Evolutionary conservation across 1,140 invertebrate genomes (phyloP).

Genomic region (Ips nitidus): DNA sequence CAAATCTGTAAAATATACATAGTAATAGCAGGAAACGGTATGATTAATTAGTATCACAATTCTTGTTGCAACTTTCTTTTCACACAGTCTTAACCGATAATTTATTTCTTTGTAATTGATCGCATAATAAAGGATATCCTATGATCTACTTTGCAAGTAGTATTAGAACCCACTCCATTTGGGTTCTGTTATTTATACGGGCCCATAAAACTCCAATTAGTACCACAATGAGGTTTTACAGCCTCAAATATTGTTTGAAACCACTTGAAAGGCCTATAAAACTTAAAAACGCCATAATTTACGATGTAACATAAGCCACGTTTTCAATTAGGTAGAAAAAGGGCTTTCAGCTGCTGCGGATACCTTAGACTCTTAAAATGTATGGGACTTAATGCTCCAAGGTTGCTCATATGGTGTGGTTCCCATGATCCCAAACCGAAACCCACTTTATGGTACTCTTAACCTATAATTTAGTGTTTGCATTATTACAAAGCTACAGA

Average conservation of each 20-base stretch:
- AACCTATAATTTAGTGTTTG: no score
- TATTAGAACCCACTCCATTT: background rate
- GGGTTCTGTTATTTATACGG: background rate
- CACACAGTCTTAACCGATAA: background rate
- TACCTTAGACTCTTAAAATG: background rate
- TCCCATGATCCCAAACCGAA: no score
- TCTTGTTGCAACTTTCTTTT: background rate
- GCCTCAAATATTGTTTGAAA: background rate
- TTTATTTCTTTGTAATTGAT: background rate
- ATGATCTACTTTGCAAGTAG: background rate
- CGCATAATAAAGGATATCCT: background rate
- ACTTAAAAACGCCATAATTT: background rate
- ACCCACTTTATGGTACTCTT: no score
- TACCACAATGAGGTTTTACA: background rate
- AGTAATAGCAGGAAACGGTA: background rate
- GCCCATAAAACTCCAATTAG: background rate
- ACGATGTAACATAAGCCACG: no score
- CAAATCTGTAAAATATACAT: background rate
- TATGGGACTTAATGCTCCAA: background rate
- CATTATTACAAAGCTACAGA: no score
- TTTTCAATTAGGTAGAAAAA: background rate
- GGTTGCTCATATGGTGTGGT: background rate
- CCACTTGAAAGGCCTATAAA: background rate
- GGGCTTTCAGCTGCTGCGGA: background rate
- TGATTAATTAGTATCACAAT: background rate